phyloP scores from a whole-genome alignment of 2,113 vertebrate genomes.

The Myrmophylax atrothorax region DNA sequence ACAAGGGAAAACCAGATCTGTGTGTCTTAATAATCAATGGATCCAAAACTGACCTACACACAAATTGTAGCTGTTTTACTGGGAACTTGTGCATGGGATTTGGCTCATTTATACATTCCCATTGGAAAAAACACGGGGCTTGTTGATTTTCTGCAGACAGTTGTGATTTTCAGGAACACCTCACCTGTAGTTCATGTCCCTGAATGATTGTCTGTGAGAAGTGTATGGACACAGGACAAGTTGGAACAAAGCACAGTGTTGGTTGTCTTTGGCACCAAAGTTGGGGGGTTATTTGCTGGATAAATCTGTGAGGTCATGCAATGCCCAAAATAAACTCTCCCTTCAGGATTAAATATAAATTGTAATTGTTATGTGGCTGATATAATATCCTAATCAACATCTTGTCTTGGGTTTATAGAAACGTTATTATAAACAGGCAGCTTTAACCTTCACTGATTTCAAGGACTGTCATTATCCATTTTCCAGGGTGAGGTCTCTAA shows the following conservation, averaged over 20 bases:
- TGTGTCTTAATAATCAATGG: neutral
- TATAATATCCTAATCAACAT: conserved; percentile 72
- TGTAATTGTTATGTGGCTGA: conserved; percentile 67
- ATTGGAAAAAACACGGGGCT: too few species aligned
- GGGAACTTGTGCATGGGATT: neutral
- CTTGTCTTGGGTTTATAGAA: conserved; percentile 53
- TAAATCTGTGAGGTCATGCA: conserved; percentile 13
- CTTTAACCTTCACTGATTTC: conserved; percentile 81
- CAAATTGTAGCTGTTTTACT: neutral
- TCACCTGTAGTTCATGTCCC: neutral
- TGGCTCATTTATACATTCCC: neutral
- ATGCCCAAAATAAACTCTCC: conserved; percentile 60
- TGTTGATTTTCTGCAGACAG: neutral
- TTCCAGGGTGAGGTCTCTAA: conserved; percentile 74
- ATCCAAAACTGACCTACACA: neutral
- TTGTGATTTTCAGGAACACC: neutral
- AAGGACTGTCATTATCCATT: conserved; percentile 80
- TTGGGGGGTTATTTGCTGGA: neutral
- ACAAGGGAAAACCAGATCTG: neutral
- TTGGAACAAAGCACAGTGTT: neutral
- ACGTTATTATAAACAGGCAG: conserved; percentile 58
- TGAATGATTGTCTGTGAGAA: neutral
- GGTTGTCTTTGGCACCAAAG: neutral
- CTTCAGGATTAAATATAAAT: conserved; percentile 52
- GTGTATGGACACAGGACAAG: neutral